phyloP scores from a whole-genome alignment of 1,140 invertebrate species.

The Halictus rubicundus region DNA sequence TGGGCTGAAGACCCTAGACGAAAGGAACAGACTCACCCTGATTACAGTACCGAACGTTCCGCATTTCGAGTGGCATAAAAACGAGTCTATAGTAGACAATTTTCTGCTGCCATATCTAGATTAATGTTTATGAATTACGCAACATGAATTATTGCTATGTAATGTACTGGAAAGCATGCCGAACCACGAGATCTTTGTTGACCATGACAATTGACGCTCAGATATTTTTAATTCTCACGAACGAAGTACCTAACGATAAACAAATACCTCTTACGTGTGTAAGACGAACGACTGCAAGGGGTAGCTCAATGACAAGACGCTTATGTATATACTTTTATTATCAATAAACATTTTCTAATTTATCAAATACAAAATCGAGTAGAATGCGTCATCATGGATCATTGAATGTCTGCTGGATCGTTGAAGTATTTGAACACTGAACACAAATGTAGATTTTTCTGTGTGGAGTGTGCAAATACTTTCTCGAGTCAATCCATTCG shows the following conservation, averaged over 20 bases:
- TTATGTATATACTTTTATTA: slow-evolving; percentile 11
- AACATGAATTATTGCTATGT: slow-evolving; percentile 8
- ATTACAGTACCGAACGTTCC: slow-evolving; percentile 87
- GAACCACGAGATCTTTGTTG: not conserved
- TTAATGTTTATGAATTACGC: slow-evolving; percentile 74
- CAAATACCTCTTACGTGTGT: not conserved
- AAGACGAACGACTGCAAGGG: not conserved
- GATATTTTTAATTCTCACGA: too few relatives aligned
- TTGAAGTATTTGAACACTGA: too few relatives aligned
- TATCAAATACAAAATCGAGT: slow-evolving; percentile 31
- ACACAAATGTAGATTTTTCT: too few relatives aligned
- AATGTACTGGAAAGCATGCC: not conserved
- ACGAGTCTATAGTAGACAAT: slow-evolving; percentile 87
- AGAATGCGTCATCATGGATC: not conserved
- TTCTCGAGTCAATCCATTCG: too few relatives aligned
- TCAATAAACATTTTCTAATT: slow-evolving; percentile 50
- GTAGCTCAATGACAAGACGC: slow-evolving; percentile 13
- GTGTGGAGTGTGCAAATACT: too few relatives aligned
- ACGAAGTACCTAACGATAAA: not conserved
- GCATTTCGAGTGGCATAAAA: slow-evolving; percentile 92
- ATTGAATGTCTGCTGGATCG: too few relatives aligned
- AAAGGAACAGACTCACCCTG: slow-evolving; percentile 83
- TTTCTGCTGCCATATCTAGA: slow-evolving; percentile 90
- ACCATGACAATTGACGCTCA: not conserved
- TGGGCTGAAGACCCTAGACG: slow-evolving; percentile 88